Conservation (phyloP, 2,888 invertebrate genomes). For the Xestia xanthographa region DNA sequence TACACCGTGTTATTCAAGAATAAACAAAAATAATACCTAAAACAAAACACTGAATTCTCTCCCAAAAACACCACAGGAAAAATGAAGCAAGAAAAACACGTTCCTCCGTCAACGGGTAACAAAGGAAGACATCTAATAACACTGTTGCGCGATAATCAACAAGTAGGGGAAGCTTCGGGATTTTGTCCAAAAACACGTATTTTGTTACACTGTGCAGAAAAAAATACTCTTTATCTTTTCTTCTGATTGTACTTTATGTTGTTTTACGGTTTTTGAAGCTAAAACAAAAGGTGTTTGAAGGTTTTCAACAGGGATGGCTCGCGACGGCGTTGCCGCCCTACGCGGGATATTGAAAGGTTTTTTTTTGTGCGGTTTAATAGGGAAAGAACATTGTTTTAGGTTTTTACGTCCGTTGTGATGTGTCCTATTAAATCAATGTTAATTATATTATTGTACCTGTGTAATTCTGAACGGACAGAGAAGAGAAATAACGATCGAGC, state of each 20-base stretch:
- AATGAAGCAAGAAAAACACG: constrained; percentile 7
- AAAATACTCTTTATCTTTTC: constrained; percentile 25
- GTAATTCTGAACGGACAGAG: too few relatives aligned
- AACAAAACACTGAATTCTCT: background rate
- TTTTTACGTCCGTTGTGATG: background rate
- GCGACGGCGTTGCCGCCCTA: constrained; percentile 19
- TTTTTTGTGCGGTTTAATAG: background rate
- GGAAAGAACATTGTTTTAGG: constrained; percentile 8
- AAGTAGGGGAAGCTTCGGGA: constrained; percentile 72
- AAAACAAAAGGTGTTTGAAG: constrained; percentile 23
- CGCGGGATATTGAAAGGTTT: background rate
- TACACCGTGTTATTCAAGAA: background rate
- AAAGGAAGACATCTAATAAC: constrained; percentile 69
- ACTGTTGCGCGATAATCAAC: constrained; percentile 85
- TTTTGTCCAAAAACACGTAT: constrained; percentile 37
- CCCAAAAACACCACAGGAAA: constrained; percentile 16
- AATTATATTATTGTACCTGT: background rate
- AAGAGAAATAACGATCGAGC: too few relatives aligned
- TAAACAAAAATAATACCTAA: constrained; percentile 11
- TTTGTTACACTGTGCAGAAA: constrained; percentile 44
- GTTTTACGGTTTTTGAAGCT: background rate
- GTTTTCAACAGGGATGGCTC: constrained; percentile 11
- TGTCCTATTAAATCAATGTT: background rate
- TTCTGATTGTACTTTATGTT: constrained; percentile 1
- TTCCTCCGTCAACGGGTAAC: constrained; percentile 54